Evolutionary conservation across 2,888 invertebrate genomes (phyloP).

Genomic region (Trypoxylon attenuatum): DNA sequence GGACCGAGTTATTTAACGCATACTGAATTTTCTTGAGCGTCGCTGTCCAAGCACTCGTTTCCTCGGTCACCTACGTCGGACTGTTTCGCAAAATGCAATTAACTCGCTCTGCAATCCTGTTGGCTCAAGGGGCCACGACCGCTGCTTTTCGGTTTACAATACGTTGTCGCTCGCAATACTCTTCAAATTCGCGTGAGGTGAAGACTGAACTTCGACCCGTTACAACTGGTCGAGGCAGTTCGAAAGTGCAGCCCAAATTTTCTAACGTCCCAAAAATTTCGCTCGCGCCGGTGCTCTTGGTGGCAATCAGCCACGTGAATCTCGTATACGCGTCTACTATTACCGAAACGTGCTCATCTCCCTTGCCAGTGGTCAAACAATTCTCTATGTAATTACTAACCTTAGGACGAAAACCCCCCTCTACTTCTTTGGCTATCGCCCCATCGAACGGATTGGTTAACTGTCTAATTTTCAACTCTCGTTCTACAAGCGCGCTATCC

Average conservation of each 20-base stretch:
- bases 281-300: not conserved
- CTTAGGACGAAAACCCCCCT: not conserved
- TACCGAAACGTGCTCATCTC: not conserved
- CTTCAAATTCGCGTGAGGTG: not conserved
- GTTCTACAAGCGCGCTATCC: no score
- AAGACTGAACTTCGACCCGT: not conserved
- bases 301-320: not conserved
- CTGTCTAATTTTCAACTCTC: no score
- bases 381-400: constrained; percentile 1
- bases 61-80: not conserved
- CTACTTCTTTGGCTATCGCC: no score
- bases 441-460: no score
- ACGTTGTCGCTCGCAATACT: not conserved
- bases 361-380: not conserved
- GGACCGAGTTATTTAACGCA: not conserved
- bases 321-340: not conserved
- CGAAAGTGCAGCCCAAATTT: not conserved
- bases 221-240: not conserved
- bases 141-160: not conserved
- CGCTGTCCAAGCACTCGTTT: not conserved
- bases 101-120: not conserved
- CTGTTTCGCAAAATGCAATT: not conserved
- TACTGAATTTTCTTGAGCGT: not conserved
- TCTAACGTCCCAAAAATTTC: not conserved
- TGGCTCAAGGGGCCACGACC: not conserved